These are phyloP conservation scores for Nomada ferruginata DNA, from an alignment of 2,888 invertebrate genomes.

Conservation along the genomic window DNA sequence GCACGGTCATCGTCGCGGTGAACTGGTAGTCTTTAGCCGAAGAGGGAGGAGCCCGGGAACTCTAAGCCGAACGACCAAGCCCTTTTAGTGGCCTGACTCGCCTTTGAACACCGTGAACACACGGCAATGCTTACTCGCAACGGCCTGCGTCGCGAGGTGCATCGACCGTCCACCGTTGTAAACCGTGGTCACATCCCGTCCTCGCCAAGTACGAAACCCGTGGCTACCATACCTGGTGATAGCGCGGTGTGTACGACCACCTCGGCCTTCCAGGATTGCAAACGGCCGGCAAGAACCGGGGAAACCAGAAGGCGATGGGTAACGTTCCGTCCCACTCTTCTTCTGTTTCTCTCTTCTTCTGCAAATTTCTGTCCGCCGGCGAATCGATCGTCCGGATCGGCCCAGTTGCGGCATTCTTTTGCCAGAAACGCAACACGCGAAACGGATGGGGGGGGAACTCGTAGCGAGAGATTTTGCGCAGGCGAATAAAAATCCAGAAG, in stretches of 20 bases:
- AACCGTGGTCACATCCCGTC: slow-evolving; percentile 72
- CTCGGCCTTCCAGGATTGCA: slow-evolving; percentile 75
- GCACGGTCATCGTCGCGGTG: slow-evolving; percentile 29
- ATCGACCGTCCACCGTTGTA: slow-evolving; percentile 76
- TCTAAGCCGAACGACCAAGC: slow-evolving; percentile 36
- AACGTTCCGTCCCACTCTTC: slow-evolving; percentile 48
- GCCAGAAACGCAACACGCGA: not conserved
- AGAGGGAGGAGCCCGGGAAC: slow-evolving; percentile 36
- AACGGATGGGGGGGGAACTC: slow-evolving; percentile 19
- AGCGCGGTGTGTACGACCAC: slow-evolving; percentile 56
- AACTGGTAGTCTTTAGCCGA: slow-evolving; percentile 51
- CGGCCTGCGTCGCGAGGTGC: slow-evolving; percentile 66
- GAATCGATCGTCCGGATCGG: slow-evolving; percentile 38
- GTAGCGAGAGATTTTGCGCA: not conserved
- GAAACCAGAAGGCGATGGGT: slow-evolving; percentile 76
- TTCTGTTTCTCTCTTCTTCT: slow-evolving; percentile 5
- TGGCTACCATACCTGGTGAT: slow-evolving; percentile 78
- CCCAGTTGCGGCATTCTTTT: not conserved
- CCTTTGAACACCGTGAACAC: slow-evolving; percentile 28
- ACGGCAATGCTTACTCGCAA: slow-evolving; percentile 31
- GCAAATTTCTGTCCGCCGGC: slow-evolving; percentile 13
- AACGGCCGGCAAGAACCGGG: slow-evolving; percentile 81
- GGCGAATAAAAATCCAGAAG: not conserved
- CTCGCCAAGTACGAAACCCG: slow-evolving; percentile 78
- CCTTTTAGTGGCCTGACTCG: slow-evolving; percentile 50